A percentile compares a stretch with the other conserved stretches of the same genome.
These are phyloP conservation scores for Linnaemya vulpina DNA, from an alignment of 2,888 invertebrate genomes.

Conservation along the genomic window DNA sequence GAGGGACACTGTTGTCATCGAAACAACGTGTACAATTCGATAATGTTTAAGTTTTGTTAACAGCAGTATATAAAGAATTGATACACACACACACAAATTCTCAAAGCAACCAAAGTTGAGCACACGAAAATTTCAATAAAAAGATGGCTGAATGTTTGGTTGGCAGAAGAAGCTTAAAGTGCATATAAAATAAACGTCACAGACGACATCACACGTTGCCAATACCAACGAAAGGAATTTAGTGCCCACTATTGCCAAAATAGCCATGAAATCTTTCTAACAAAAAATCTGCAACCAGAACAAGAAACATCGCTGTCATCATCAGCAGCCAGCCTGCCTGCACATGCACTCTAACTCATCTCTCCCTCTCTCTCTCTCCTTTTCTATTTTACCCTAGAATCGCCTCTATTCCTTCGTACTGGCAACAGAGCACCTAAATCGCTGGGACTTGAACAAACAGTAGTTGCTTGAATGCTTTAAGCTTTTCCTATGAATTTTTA, in stretches of 20 bases:
- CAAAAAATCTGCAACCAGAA: constrained; percentile 32
- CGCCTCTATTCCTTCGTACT: constrained; percentile 9
- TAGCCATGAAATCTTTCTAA: constrained; percentile 49
- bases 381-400: background rate
- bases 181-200: constrained; percentile 77
- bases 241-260: constrained; percentile 75
- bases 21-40: constrained; percentile 64
- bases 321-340: constrained; percentile 34
- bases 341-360: constrained; percentile 19
- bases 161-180: constrained; percentile 61
- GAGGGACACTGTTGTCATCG: constrained; percentile 68
- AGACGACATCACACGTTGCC: constrained; percentile 81
- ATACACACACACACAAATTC: background rate
- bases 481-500: constrained; percentile 71
- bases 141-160: constrained; percentile 54
- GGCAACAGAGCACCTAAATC: constrained; percentile 53
- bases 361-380: constrained; percentile 26
- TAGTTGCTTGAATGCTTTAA: constrained; percentile 71
- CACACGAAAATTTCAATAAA: constrained; percentile 50
- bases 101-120: constrained; percentile 44
- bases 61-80: background rate
- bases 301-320: constrained; percentile 29
- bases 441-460: constrained; percentile 63
- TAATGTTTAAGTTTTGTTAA: constrained; percentile 55
- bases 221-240: constrained; percentile 74